Evolutionary conservation across 2,113 vertebrate species (phyloP), one percentile per base, ranked within the genome.

Genomic region (Carassius carassius): DNA sequence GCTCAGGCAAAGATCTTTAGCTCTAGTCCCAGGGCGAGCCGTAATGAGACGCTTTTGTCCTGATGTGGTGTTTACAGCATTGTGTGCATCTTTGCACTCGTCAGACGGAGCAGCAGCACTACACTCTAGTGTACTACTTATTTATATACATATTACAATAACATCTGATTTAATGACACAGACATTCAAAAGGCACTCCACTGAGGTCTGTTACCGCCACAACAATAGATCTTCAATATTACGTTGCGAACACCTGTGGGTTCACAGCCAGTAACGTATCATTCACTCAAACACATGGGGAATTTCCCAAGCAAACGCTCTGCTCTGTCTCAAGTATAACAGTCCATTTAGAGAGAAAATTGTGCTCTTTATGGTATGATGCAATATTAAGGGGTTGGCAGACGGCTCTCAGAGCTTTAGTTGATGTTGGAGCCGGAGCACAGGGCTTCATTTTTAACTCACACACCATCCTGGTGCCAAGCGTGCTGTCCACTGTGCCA

Each of bases 331-430:
- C 37, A 25, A 67, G 25, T 69, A 54, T n/a, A 81, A 54, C 25
- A 69, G 62, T 19, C 44, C 41, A 35, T 81, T 81, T 81, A 25
- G 23, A 81, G 23, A 67, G 63, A 35, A 69, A 81, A 51, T 35
- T 2, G 6, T 47, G 41, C 62, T 21, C 62, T 81, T 69, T 69
- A 47, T 69, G 62, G 41, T 54, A 67, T 51, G 54, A 81, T 49
- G 62, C 62, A 69, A 19, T 32, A 81, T 81, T 81, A 81, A 81
- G 44, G 44, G 32, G 62, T 81, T 81, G 79, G 78, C 62, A 67
- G 8, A 19, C 16, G 3, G 41, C 79, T 54, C 62, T 69, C 44
- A 51, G 41, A 10, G 23, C 21, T 67, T 4, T 63, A 21, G 41
- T 81, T 81, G 78, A 67, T 67, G 62, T 81, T 81, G 78, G 78